These are phyloP conservation scores for Drosophila paracracens DNA, from an alignment of 2,888 invertebrate genomes.

Conservation along the genomic window DNA sequence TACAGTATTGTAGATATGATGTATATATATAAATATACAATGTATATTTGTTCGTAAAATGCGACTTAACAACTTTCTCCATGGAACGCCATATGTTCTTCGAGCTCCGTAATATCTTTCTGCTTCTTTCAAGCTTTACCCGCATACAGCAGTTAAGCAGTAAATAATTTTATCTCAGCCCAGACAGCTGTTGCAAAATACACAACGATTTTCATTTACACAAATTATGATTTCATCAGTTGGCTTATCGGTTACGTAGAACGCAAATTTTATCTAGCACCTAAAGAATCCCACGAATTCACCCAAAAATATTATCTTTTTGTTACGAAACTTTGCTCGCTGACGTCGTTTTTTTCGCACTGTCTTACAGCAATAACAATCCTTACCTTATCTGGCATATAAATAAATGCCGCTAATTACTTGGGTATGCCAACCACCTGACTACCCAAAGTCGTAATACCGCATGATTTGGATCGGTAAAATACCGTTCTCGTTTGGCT, in stretches of 20 bases:
- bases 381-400: slow-evolving; percentile 22
- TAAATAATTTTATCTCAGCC: background rate
- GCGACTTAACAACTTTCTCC: slow-evolving; percentile 10
- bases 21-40: background rate
- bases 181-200: background rate
- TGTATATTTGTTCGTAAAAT: too few species aligned
- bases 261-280: background rate
- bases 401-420: slow-evolving; percentile 9
- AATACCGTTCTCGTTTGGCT: slow-evolving; percentile 16
- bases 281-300: slow-evolving; percentile 26
- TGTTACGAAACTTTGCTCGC: slow-evolving; percentile 30
- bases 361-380: slow-evolving; percentile 13
- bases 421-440: slow-evolving; percentile 53
- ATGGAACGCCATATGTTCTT: background rate
- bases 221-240: slow-evolving; percentile 36
- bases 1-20: background rate
- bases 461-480: slow-evolving; percentile 50
- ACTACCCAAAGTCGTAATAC: slow-evolving; percentile 50
- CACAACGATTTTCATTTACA: slow-evolving; percentile 3
- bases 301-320: slow-evolving; percentile 26
- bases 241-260: slow-evolving; percentile 1
- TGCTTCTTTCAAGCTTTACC: background rate
- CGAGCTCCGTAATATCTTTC: background rate
- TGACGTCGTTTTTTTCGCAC: slow-evolving; percentile 44
- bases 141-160: background rate